Evolutionary conservation across 2,797 vertebrate species (phyloP).

Genomic region (Hephaestus fuliginosus): DNA sequence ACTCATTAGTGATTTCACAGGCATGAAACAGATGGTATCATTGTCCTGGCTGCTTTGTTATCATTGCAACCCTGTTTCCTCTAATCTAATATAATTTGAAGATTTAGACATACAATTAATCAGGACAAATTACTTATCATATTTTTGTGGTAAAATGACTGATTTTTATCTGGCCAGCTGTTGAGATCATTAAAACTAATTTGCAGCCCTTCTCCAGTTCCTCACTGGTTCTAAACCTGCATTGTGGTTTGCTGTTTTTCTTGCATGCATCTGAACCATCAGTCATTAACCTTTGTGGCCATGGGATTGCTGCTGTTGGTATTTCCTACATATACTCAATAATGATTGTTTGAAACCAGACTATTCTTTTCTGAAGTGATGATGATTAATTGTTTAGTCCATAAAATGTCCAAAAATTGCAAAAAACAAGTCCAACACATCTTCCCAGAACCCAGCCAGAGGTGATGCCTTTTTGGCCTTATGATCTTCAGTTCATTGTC

Average conservation of each 20-base stretch:
- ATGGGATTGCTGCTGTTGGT: not conserved
- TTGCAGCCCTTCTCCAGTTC: not conserved
- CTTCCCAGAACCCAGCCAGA: not conserved
- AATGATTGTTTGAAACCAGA: not conserved
- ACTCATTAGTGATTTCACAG: not conserved
- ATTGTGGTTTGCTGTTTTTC: not conserved
- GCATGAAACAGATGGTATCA: not conserved
- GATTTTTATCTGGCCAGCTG: conserved; percentile 1
- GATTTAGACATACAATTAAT: not conserved
- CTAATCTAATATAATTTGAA: not conserved
- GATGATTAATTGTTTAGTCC: not conserved
- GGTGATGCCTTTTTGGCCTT: not conserved
- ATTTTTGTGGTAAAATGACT: conserved; percentile 7
- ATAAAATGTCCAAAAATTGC: not conserved
- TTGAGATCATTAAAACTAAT: not conserved
- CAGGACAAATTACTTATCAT: not conserved
- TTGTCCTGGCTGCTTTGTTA: not conserved
- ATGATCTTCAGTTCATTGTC: not conserved
- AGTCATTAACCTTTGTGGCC: not conserved
- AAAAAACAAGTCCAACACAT: not conserved
- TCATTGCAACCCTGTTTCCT: not conserved
- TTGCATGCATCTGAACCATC: not conserved
- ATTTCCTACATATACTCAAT: not conserved
- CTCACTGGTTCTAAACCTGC: not conserved
- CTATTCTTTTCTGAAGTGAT: not conserved